Conservation (phyloP, 2,797 vertebrate species). For the Orientallactaga sibirica region DNA sequence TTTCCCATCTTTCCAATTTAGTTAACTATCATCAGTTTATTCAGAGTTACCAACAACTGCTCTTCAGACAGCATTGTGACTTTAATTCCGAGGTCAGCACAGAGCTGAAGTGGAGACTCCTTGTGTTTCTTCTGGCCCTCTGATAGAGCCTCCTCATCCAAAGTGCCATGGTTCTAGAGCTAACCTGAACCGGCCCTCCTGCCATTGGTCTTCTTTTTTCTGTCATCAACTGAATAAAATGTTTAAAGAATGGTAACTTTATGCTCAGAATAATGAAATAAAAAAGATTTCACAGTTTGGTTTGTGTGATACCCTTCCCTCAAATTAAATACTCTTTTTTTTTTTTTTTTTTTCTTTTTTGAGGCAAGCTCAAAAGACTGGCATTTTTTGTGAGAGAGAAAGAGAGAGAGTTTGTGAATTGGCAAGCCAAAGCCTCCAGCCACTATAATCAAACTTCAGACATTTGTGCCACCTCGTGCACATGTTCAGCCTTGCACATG, state of each 20-base stretch:
- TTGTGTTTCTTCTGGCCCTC: background rate
- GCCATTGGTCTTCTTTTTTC: constrained; percentile 29
- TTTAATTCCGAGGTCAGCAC: background rate
- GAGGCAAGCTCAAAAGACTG: no score
- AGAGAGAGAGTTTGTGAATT: no score
- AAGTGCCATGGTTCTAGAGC: background rate
- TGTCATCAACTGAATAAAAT: background rate
- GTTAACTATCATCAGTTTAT: background rate
- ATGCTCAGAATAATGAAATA: background rate
- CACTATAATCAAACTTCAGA: no score
- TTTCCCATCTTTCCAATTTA: constrained; percentile 59
- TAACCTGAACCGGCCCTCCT: background rate
- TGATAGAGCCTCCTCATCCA: background rate
- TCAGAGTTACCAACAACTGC: background rate
- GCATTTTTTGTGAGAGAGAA: no score
- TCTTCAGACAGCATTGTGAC: background rate
- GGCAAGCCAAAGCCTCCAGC: no score
- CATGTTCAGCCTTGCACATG: no score
- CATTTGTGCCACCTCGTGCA: no score
- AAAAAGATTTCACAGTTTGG: constrained; percentile 22
- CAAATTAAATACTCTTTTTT: background rate
- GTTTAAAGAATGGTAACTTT: constrained; percentile 21
- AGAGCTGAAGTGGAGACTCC: background rate
- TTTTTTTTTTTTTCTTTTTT: no score
- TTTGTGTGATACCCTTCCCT: background rate